phyloP scores from a whole-genome alignment of 1,140 invertebrate genomes.

The Hylaeus volcanicus region DNA sequence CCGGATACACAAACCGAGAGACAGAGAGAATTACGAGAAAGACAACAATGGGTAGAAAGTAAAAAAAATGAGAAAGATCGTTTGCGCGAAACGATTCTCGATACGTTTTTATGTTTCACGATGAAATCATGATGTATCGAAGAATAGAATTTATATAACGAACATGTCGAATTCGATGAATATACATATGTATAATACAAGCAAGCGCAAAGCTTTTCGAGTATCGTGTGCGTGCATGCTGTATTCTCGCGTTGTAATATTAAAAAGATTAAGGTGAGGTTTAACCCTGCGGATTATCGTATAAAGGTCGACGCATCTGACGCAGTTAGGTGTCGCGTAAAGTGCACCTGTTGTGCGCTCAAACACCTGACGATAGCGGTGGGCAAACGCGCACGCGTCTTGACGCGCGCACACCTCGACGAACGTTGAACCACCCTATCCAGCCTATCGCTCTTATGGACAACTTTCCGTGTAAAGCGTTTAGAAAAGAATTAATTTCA shows the following conservation, averaged over 20 bases:
- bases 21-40: conserved; percentile 40
- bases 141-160: background rate
- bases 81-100: no score
- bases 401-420: background rate
- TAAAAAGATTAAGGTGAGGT: background rate
- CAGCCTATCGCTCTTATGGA: background rate
- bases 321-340: background rate
- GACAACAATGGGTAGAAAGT: conserved; percentile 1
- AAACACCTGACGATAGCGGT: background rate
- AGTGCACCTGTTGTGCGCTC: background rate
- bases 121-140: background rate
- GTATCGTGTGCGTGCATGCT: no score
- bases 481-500: conserved; percentile 47
- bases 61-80: no score
- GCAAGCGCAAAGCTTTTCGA: no score
- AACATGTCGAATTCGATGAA: no score
- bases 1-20: conserved; percentile 56
- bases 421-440: background rate
- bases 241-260: background rate
- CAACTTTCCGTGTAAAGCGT: conserved; percentile 28
- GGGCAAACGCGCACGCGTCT: background rate
- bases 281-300: background rate
- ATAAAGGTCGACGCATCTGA: background rate
- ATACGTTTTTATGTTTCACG: no score
- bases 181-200: no score